Percentiles rank a stretch among this genome's conserved stretches.
These are phyloP conservation scores for Thera britannica DNA, from an alignment of 2,888 invertebrate genomes.

Conservation along the genomic window DNA sequence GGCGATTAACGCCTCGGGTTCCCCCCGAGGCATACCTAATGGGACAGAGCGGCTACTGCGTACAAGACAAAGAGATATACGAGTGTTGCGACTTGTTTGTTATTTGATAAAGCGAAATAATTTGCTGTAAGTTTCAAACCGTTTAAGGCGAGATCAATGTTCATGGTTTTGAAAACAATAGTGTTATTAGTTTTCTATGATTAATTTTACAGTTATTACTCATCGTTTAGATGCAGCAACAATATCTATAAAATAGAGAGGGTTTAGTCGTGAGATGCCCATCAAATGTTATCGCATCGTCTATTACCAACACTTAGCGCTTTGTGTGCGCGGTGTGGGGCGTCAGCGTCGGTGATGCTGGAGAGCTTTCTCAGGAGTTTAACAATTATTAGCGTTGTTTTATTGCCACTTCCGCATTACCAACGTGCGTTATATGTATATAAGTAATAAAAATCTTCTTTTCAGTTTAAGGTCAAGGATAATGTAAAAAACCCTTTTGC, in stretches of 20 bases:
- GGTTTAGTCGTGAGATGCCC: slow-evolving; percentile 39
- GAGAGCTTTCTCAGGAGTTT: slow-evolving; percentile 20
- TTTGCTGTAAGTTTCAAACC: not conserved
- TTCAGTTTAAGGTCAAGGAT: not conserved
- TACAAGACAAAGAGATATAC: slow-evolving; percentile 2
- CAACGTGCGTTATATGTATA: not conserved
- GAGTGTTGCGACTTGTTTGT: not conserved
- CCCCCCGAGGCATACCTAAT: slow-evolving; percentile 7
- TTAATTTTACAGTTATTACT: not conserved
- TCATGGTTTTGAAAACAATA: not conserved
- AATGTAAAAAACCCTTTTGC: not conserved
- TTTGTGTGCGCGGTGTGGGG: slow-evolving; percentile 25
- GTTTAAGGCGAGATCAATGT: not conserved
- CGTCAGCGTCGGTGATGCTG: not conserved
- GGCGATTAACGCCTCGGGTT: slow-evolving; percentile 18
- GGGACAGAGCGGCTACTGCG: slow-evolving; percentile 11
- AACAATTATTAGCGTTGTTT: slow-evolving; percentile 14
- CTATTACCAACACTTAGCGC: slow-evolving; percentile 39
- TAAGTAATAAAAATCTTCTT: not conserved
- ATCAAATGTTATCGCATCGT: slow-evolving; percentile 30
- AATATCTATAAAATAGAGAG: slow-evolving; percentile 9
- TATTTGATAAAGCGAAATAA: not conserved
- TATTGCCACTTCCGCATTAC: slow-evolving; percentile 14
- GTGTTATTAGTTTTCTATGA: not conserved
- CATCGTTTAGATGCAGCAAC: slow-evolving; percentile 5